Conservation (phyloP, 2,797 vertebrate genomes). For the Eulemur mongoz region DNA sequence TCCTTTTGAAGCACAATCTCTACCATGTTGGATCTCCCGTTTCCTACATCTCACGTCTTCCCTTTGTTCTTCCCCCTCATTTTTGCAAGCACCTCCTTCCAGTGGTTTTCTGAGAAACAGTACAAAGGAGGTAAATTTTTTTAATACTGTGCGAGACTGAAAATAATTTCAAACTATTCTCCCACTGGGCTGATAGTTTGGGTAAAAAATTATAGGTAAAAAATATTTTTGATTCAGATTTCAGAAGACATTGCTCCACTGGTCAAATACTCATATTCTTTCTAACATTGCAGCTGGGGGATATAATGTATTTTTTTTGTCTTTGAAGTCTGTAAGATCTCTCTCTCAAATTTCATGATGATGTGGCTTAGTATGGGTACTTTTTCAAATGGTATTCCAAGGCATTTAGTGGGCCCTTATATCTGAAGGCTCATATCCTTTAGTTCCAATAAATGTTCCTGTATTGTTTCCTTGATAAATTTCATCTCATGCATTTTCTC, state of each 20-base stretch:
- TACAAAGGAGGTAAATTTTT: background rate
- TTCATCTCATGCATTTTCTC: background rate
- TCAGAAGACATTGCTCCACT: background rate
- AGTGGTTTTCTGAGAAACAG: slow-evolving; percentile 13
- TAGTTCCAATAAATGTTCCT: background rate
- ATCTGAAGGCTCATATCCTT: background rate
- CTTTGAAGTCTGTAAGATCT: background rate
- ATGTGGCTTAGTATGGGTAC: background rate
- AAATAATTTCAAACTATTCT: slow-evolving; percentile 10
- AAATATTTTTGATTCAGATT: background rate
- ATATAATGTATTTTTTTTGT: background rate
- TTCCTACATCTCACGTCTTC: background rate
- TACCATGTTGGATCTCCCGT: background rate
- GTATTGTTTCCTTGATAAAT: background rate
- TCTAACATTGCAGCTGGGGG: background rate
- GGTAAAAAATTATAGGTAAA: background rate
- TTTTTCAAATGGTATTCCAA: slow-evolving; percentile 32
- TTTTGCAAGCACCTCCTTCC: background rate
- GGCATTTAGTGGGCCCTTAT: background rate
- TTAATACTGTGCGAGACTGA: background rate
- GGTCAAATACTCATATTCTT: background rate
- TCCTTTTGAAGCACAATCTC: background rate
- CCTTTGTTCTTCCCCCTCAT: background rate
- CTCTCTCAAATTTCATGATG: slow-evolving; percentile 23
- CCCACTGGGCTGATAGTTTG: background rate